These are phyloP conservation scores for Leucania comma DNA, from an alignment of 2,888 invertebrate genomes.

Conservation along the genomic window DNA sequence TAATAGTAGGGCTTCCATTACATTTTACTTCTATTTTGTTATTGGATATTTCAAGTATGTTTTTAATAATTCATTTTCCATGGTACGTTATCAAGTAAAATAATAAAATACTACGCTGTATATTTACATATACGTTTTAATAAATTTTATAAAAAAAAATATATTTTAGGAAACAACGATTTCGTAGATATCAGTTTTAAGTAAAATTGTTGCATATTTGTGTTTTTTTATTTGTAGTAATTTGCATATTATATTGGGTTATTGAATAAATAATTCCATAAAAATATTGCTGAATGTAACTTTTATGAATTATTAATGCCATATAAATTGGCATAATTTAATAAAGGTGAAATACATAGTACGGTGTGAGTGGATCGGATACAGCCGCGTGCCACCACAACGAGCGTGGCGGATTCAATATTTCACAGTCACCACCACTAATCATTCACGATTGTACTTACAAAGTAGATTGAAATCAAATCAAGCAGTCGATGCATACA, in stretches of 20 bases:
- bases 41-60: conserved; percentile 20
- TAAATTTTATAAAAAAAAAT: neutral
- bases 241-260: neutral
- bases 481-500: conserved; percentile 63
- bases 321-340: conserved; percentile 55
- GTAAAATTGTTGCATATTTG: neutral
- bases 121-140: neutral
- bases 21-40: conserved; percentile 19
- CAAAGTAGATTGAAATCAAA: conserved; percentile 81
- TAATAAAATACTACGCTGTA: neutral
- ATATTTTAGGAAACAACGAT: neutral
- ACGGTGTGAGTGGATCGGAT: conserved; percentile 74
- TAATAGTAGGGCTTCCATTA: conserved; percentile 14
- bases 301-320: conserved; percentile 42
- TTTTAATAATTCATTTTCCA: conserved; percentile 36
- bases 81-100: conserved; percentile 27
- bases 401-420: conserved; percentile 85
- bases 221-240: neutral
- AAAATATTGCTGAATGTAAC: neutral
- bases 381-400: conserved; percentile 80
- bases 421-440: conserved; percentile 86
- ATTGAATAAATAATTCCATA: conserved; percentile 14
- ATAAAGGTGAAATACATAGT: conserved; percentile 65
- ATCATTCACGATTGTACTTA: conserved; percentile 84
- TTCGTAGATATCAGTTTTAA: neutral